Base-by-base conservation (phyloP, 2,888 invertebrate species). In the Caenorhabditis japonica region DNA sequence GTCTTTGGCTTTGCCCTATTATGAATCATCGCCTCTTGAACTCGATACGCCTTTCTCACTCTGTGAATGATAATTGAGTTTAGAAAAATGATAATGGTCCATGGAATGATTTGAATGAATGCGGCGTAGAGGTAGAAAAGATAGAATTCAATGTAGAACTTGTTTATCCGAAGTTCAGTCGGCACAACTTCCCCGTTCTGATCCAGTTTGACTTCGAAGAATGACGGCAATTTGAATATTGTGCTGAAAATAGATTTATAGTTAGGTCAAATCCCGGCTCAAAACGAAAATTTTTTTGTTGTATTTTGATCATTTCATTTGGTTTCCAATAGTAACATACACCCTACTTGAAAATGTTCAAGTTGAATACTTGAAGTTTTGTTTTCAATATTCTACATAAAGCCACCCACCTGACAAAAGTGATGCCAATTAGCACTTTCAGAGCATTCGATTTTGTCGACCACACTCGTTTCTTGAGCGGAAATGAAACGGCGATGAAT, bases 401-500 rank as follows among this genome's bases (percentile, higher is more conserved):
- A 43, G 23, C 36, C 7, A 34, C 15, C 8, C 25, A 77, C 77
- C 79, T 69, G 39, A 86, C 62, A 4, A 75, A 23, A 3, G 81
- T 83, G 58, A 85, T 83, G 17, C 47, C 68, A n/a, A 70, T 41
- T n/a, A 86, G 68, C 8, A 79, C 78, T n/a, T 49, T 53, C 33
- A 58, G 36, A 1, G 79, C 58, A 10, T 66, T 77, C n/a, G 60
- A 53, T 21, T 82, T 78, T 8, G 84, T 85, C 62, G 80, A 83
- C 80, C 79, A 83, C n/a, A 83, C 68, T 21, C 84, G 66, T 33
- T 75, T 79, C 27, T 81, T 71, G 21, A 85, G 70, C 39, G 85
- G 85, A 51, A 82, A 85, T 13, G 77, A 71, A 17, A 85, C 83
- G 27, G 85, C 85, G n/a, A 85, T 69, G 46, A 83, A 84, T 7